These are phyloP conservation scores for Rhodophaea formosa DNA, from an alignment of 2,888 invertebrate genomes.

Conservation along the genomic window DNA sequence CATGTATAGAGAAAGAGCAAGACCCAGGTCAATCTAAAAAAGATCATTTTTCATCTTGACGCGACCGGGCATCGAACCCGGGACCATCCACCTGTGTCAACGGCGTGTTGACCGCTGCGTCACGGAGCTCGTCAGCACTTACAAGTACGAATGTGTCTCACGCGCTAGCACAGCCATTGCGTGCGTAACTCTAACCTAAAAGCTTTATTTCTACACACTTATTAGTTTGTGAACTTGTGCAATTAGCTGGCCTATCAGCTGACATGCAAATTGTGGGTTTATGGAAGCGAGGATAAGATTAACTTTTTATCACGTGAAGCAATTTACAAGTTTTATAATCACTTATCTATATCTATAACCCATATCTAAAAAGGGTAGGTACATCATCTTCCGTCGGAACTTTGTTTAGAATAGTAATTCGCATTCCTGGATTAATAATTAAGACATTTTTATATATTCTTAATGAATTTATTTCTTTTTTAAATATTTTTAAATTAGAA, in stretches of 20 bases:
- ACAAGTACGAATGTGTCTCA: too few species aligned
- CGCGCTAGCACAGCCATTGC: neutral
- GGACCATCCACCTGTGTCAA: too few species aligned
- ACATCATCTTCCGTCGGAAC: neutral
- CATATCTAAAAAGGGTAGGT: neutral
- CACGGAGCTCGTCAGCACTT: too few species aligned
- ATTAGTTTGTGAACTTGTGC: neutral
- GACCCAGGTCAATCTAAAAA: too few species aligned
- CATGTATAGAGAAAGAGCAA: too few species aligned
- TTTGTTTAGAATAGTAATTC: neutral
- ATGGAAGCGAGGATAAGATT: constrained; percentile 6
- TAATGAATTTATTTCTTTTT: too few species aligned
- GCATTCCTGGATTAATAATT: too few species aligned
- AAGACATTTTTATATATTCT: too few species aligned
- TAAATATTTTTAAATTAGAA: too few species aligned
- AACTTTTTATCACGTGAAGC: neutral
- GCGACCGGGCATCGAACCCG: too few species aligned
- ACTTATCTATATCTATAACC: neutral
- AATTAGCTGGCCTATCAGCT: constrained; percentile 11
- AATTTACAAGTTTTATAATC: neutral
- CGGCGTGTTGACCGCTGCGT: too few species aligned
- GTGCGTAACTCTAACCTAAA: neutral
- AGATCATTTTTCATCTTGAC: too few species aligned
- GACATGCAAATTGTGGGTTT: constrained; percentile 14
- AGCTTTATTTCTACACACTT: neutral